phyloP scores from a whole-genome alignment of 2,888 invertebrate genomes.

The Andrena dorsata region DNA sequence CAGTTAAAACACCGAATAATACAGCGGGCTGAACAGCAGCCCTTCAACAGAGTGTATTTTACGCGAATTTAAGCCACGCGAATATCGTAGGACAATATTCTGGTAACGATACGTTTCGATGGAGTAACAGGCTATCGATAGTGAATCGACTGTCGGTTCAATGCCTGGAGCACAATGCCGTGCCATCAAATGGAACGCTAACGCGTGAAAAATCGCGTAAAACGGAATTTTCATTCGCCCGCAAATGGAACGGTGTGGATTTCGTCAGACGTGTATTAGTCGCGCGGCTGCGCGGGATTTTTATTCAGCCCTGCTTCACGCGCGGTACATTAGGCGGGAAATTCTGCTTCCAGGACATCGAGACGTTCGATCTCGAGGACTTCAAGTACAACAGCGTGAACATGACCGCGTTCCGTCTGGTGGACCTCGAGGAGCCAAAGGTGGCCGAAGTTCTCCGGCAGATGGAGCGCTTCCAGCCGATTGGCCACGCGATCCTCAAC shows the following conservation, averaged over 20 bases:
- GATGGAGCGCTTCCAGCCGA: constrained; percentile 95
- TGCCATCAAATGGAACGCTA: background rate
- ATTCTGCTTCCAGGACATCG: constrained; percentile 89
- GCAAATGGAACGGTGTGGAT: background rate
- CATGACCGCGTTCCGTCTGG: constrained; percentile 96
- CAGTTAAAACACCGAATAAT: background rate
- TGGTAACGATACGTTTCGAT: background rate
- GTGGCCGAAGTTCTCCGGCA: constrained; percentile 92
- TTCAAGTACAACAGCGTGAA: constrained; percentile 97
- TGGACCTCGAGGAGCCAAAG: constrained; percentile 91
- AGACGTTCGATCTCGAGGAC: constrained; percentile 94
- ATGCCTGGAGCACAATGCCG: background rate
- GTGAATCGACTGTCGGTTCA: background rate
- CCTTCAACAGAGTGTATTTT: constrained; percentile 7
- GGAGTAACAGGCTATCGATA: background rate
- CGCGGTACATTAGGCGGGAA: background rate
- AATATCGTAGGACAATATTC: background rate
- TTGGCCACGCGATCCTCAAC: constrained; percentile 91
- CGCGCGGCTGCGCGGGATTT: background rate
- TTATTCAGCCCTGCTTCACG: background rate
- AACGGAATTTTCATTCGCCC: background rate
- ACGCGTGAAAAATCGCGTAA: background rate
- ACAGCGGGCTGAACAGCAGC: background rate
- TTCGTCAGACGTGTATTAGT: background rate
- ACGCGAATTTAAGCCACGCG: constrained; percentile 2